Evolutionary conservation across 2,888 invertebrate species (phyloP).

Genomic region (Synergus gifuensis): DNA sequence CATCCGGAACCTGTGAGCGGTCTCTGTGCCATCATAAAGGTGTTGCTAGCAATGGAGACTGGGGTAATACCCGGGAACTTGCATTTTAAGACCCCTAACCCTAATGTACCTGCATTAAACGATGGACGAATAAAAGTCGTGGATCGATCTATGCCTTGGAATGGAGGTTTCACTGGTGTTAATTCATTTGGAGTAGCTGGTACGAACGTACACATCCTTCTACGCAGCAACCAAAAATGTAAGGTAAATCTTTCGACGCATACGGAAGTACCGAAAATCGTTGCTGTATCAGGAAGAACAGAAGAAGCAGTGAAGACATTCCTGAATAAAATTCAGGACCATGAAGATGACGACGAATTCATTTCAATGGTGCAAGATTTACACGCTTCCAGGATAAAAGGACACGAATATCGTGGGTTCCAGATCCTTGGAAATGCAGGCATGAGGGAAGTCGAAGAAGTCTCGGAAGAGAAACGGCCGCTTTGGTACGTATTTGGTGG

Average conservation of each 20-base stretch:
- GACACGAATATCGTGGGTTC: slow-evolving; percentile 91
- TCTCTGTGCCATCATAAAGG: slow-evolving; percentile 93
- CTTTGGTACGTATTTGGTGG: slow-evolving; percentile 98
- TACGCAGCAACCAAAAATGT: slow-evolving; percentile 88
- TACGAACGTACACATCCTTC: slow-evolving; percentile 90
- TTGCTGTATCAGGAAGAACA: slow-evolving; percentile 91
- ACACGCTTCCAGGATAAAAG: slow-evolving; percentile 84
- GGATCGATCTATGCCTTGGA: slow-evolving; percentile 88
- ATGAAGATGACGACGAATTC: slow-evolving; percentile 84
- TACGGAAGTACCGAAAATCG: slow-evolving; percentile 82
- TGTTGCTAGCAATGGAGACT: slow-evolving; percentile 94
- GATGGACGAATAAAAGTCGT: slow-evolving; percentile 94
- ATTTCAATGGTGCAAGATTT: slow-evolving; percentile 88
- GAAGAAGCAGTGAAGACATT: slow-evolving; percentile 86
- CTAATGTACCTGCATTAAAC: slow-evolving; percentile 92
- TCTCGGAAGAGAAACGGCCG: slow-evolving; percentile 84
- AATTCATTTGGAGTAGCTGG: slow-evolving; percentile 99
- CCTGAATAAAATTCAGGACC: slow-evolving; percentile 82
- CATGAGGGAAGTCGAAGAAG: slow-evolving; percentile 79
- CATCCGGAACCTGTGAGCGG: slow-evolving; percentile 97
- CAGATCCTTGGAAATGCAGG: slow-evolving; percentile 82
- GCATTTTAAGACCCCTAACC: slow-evolving; percentile 92
- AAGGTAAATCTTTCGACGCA: slow-evolving; percentile 81
- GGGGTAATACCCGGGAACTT: slow-evolving; percentile 94
- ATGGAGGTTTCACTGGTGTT: slow-evolving; percentile 94